Base-by-base conservation (phyloP, 2,888 invertebrate genomes). In the Drosophila algonquin region DNA sequence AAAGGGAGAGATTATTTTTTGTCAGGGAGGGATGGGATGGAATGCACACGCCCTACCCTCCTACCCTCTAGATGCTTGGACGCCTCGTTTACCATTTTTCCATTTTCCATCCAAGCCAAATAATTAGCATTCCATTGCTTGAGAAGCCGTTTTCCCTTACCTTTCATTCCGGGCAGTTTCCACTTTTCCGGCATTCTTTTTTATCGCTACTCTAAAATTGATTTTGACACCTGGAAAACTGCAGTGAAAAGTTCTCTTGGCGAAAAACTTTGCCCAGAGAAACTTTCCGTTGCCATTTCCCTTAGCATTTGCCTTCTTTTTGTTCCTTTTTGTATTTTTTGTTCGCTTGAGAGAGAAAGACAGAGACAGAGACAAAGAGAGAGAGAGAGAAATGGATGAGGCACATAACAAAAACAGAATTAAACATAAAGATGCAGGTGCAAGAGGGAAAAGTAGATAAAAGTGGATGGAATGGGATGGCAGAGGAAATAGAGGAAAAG, bases 221-320 rank as follows among this genome's bases (percentile, higher is more conserved):
- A 82, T 82, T 88, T 86, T 88, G 82, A 88, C 89, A 88, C 81
- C 84, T 73, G 68, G 75, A 63, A 51, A 53, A 67, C 59, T 71
- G 71, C 59, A 59, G 7, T 47, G 47, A 18, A 18, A 16, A 18
- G 5, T 47, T 14, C 8, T 21, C 21, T 9, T 21, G n/a, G 12
- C 35, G 14, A 16, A 53, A 72, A 77, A 77, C 54, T 77, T 81
- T 62, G 7, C 44, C 62, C 58, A 47, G 57, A 24, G 62, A 55
- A 81, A 87, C 35, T 86, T 62, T 44, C 12, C 35, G 40, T 27
- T 21, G 2, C 8, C 30, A 2, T 2, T 30, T 8, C 30, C 30
- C 27, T 27, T 27, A 3, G 21, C 8, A 7, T 27, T 27, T 27
- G 7, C 30, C 30, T 8, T 8, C 8, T 5, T 55, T n/a, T 54